Base-by-base conservation (phyloP, 2,797 vertebrate species). In the Protosalanx chinensis region DNA sequence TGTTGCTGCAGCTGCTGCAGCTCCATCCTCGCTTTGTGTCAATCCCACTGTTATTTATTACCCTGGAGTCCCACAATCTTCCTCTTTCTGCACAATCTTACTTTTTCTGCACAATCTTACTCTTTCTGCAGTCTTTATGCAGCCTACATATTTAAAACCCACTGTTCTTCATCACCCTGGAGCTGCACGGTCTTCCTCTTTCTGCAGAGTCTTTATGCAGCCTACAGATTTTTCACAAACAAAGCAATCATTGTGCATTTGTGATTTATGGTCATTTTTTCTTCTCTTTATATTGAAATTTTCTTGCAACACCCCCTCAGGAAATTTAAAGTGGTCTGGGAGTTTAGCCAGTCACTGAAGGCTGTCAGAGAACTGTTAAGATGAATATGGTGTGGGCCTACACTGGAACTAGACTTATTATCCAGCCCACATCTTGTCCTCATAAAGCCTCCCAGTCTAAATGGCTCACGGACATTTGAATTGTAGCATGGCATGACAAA, bases 401-500 rank as follows among this genome's bases (percentile, higher is more conserved):
- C 12, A 51, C 16, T 51, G 13, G 13, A 51, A 51, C 51, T n/a
- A 4, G 18, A 56, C 18, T n/a, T 16, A 15, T 53, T 53, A n/a
- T 56, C 51, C 51, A 56, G 18, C 18, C 51, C 5, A n/a, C 51
- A n/a, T 46, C 58, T 8, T 27, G 58, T 60, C 27, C 58, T 10
- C 10, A 10, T 23, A 1, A 23, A 64, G 8, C 37, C 37, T 41
- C 37, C 10, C 2, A 46, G 4, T 64, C 62, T 64, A n/a, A 16
- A 35, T 64, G 62, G 1, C n/a, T 51, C 6, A 15, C 7, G 16
- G 53, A 10, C 6, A 77, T 77, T 80, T 78, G 64, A 70, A 76
- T 76, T 63, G 60, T 68, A 27, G 67, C 80, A 80, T 62, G 6
- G 63, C 61, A 46, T 64, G 30, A 64, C 27, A 66, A 66, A 66